Evolutionary conservation across 2,113 vertebrate genomes (phyloP).

Genomic region (Dromiciops gliroides): DNA sequence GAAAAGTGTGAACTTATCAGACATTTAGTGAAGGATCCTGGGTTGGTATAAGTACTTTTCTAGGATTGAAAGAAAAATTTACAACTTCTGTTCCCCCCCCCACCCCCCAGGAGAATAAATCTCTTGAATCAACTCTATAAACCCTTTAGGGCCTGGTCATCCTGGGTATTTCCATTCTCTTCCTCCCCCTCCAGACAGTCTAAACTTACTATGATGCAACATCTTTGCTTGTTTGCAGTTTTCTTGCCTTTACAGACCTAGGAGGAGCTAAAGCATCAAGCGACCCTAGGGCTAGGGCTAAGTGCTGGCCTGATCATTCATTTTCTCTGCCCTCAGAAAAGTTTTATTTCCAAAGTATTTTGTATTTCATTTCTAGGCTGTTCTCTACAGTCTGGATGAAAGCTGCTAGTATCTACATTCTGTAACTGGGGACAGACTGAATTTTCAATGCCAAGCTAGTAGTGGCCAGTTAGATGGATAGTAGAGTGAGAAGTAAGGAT

Average conservation of each 20-base stretch:
- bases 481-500: background rate
- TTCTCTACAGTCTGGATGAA: background rate
- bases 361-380: background rate
- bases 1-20: conserved; percentile 72
- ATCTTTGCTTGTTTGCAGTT: background rate
- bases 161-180: background rate
- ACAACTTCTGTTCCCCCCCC: background rate
- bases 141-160: background rate
- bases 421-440: background rate
- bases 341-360: background rate
- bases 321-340: background rate
- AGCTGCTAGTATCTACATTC: background rate
- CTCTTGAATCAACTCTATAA: background rate
- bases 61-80: conserved; percentile 61
- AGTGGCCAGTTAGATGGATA: background rate
- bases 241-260: background rate
- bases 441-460: background rate
- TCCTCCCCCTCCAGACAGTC: background rate
- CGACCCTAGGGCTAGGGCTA: background rate
- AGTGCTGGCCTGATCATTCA: background rate
- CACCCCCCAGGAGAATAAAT: conserved; percentile 60
- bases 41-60: conserved; percentile 28
- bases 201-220: background rate
- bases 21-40: conserved; percentile 53
- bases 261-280: background rate